phyloP scores from a whole-genome alignment of 1,140 invertebrate genomes.

The Ceratina japonica region DNA sequence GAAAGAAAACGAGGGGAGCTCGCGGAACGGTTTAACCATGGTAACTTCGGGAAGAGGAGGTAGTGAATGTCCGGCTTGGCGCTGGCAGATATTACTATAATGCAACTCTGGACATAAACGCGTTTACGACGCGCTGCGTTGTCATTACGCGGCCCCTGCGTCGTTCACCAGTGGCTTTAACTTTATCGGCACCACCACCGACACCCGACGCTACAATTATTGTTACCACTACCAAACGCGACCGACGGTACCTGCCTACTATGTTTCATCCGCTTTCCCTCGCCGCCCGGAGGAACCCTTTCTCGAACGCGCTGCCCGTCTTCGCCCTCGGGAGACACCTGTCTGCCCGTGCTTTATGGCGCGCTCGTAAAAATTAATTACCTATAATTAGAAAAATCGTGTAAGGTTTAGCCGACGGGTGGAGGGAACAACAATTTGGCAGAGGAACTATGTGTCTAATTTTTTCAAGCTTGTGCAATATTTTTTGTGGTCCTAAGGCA shows the following conservation, averaged over 20 bases:
- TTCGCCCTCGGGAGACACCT: conserved; percentile 65
- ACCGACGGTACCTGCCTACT: neutral
- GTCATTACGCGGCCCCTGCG: conserved; percentile 78
- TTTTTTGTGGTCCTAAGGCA: neutral
- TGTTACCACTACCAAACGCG: conserved; percentile 57
- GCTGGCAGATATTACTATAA: conserved; percentile 78
- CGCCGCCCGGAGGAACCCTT: conserved; percentile 3
- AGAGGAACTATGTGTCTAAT: neutral
- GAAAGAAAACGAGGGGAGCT: conserved; percentile 51
- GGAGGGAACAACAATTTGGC: neutral
- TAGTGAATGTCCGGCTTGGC: conserved; percentile 67
- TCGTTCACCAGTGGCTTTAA: conserved; percentile 77
- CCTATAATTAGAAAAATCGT: conserved; percentile 71
- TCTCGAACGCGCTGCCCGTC: neutral
- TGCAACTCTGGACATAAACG: conserved; percentile 79
- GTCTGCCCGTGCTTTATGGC: conserved; percentile 68
- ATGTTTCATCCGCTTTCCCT: conserved; percentile 14
- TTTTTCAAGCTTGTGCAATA: conserved; percentile 27
- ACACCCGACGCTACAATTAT: conserved; percentile 56
- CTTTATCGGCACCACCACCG: conserved; percentile 76
- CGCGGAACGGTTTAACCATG: conserved; percentile 44
- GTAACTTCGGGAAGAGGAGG: conserved; percentile 61
- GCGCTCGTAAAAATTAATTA: conserved; percentile 72
- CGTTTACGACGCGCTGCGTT: conserved; percentile 79
- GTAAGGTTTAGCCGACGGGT: neutral